These are phyloP conservation scores for Pagrus major DNA, from an alignment of 2,113 vertebrate genomes.

Conservation along the genomic window DNA sequence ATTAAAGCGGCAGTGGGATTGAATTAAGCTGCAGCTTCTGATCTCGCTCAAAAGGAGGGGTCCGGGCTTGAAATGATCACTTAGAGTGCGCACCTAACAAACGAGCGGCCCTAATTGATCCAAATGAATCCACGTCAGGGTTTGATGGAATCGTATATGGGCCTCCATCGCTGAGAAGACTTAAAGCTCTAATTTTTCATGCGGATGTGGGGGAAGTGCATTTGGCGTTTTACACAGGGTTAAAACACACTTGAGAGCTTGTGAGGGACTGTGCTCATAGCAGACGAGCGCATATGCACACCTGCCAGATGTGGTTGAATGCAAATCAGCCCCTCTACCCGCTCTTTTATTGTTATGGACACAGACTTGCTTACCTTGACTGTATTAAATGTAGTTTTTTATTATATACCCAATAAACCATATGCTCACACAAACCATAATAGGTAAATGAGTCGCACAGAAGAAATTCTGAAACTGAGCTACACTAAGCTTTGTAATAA, in stretches of 20 bases:
- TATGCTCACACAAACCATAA: conserved; percentile 32
- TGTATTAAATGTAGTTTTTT: conserved; percentile 47
- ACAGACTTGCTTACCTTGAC: conserved; percentile 19
- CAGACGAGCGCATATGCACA: conserved; percentile 24
- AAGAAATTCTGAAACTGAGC: conserved; percentile 17
- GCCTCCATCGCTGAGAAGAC: conserved; percentile 64
- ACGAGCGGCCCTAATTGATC: conserved; percentile 80
- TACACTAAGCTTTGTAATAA: conserved; percentile 45
- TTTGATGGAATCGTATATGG: conserved; percentile 75
- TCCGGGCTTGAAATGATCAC: conserved; percentile 72
- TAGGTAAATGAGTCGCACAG: conserved; percentile 24
- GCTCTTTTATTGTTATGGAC: conserved; percentile 34
- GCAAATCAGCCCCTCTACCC: conserved; percentile 39
- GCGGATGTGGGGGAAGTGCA: conserved; percentile 39
- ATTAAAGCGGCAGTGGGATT: conserved; percentile 84
- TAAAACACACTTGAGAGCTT: conserved; percentile 63
- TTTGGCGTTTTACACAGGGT: conserved; percentile 58
- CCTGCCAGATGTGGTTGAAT: conserved; percentile 43
- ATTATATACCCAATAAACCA: conserved; percentile 51
- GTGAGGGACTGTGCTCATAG: conserved; percentile 23
- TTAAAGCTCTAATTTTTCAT: conserved; percentile 69
- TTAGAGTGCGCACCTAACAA: conserved; percentile 76
- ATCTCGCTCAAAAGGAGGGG: conserved; percentile 74
- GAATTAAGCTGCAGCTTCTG: conserved; percentile 81
- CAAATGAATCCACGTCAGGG: conserved; percentile 78